Base-by-base conservation (phyloP, 2,888 invertebrate genomes). In the Drosophila anceps region DNA sequence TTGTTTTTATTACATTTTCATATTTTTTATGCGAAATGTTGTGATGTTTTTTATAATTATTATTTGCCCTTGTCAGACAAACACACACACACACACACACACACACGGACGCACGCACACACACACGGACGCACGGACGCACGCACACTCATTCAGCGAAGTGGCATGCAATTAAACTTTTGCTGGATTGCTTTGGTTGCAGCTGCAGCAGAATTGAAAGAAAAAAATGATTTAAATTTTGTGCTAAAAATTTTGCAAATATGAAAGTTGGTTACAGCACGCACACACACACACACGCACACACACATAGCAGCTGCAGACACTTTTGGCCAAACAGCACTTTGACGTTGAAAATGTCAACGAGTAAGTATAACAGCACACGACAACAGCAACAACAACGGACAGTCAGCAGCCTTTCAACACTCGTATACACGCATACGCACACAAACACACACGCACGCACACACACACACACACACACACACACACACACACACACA, bases 321-420 rank as follows among this genome's bases (percentile, higher is more conserved):
- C 84, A 75, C 80, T 82, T 73, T 76, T 65, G 65, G 70, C 72
- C 70, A 71, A 80, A 72, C 72, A 74, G 67, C 71, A 77, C 81
- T 79, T 78, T 79, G 81, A 78, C 68, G 73, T 76, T 76, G 76
- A 65, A 76, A 87, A 87, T 87, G 89, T 84, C 84, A 84, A 84
- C 80, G 59, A 74, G 69, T 62, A 57, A 54, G 73, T 66, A 70
- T 51, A 70, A 58, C 51, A 18, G 24, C 69, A 7, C 51, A 43
- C 53, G 59, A 41, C 73, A 63, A 31, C 35, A 24, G 24, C 24
- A 58, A 33, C 41, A 50, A 9, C 39, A 58, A 15, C 68, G 64
- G 55, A 58, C 65, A 66, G 33, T 65, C 71, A 62, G 48, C 58
- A 76, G 59, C 59, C 39, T 67, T 71, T 73, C 58, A 72, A 46